Evolutionary conservation across 2,888 invertebrate genomes (phyloP), one percentile per base, ranked within the genome.

Genomic region (Periphyllus acericola): DNA sequence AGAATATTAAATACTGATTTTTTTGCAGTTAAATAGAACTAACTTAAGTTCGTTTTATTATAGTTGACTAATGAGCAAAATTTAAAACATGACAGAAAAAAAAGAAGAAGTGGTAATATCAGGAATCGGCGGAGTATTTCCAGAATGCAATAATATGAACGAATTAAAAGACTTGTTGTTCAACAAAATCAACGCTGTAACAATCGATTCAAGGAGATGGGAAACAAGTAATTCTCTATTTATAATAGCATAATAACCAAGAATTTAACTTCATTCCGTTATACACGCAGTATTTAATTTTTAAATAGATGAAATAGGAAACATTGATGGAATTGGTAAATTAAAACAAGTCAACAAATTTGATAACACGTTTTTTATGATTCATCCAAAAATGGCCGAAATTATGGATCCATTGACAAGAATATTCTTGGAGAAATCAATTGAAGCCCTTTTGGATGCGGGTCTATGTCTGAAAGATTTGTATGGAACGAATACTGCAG

Each of bases 61-160:
- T 36, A 36, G 6, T 36, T 36, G n/a, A n/a, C n/a, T 6, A 6
- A 36, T 36, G 6, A 6, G 36, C 36, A 36, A 36, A 3, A 36
- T 36, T 36, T 55, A 55, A 55, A 55, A 17, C 55, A 93, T 89
- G 84, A 36, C 29, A 3, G 34, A 21, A 40, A 52, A 74, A 21
- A 89, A 89, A 80, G 82, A 84, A 29, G 90, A 90, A 76, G 89
- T 90, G 19, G 92, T 92, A 19, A 93, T 93, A 86, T 92, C 93
- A 40, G 93, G 93, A 9, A 91, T 93, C 79, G 92, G 93, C 1
- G 93, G 93, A 29, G 91, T 93, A 88, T 93, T 94, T 90, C 94
- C 95, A 5, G 93, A 94, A 91, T 93, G 94, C 6, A 92, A 92
- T 81, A 94, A 93, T 90, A 91, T 94, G 78, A 92, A 93, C 81